phyloP scores from a whole-genome alignment of 1,140 invertebrate genomes.

The Dryas iulia region DNA sequence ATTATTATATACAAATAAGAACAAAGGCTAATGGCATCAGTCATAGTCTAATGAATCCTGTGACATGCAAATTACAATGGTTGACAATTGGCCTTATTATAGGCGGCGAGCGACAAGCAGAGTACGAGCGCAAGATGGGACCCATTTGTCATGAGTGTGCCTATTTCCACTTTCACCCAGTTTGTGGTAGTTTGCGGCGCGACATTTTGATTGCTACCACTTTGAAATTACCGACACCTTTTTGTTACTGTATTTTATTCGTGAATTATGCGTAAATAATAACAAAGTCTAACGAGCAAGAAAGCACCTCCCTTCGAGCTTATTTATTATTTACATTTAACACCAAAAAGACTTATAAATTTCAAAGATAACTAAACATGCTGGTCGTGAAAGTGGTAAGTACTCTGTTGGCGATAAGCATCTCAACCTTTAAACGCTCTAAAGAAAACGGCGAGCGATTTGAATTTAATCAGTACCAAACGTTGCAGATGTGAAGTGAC shows the following conservation, averaged over 20 bases:
- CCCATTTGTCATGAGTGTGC: slow-evolving; percentile 67
- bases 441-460: slow-evolving; percentile 45
- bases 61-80: slow-evolving; percentile 64
- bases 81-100: slow-evolving; percentile 58
- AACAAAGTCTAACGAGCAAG: slow-evolving; percentile 6
- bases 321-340: slow-evolving; percentile 50
- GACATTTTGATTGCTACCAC: slow-evolving; percentile 60
- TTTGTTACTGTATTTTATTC: slow-evolving; percentile 23
- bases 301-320: background rate
- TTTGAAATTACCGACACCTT: slow-evolving; percentile 45
- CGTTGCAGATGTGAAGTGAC: slow-evolving; percentile 67
- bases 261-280: slow-evolving; percentile 15
- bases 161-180: slow-evolving; percentile 73
- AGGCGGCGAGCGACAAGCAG: slow-evolving; percentile 31
- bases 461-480: slow-evolving; percentile 62
- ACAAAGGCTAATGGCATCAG: slow-evolving; percentile 19
- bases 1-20: slow-evolving; percentile 15
- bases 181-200: slow-evolving; percentile 56
- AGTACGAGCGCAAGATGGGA: slow-evolving; percentile 44
- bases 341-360: slow-evolving; percentile 33
- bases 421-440: slow-evolving; percentile 48
- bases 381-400: slow-evolving; percentile 44
- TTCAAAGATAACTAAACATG: slow-evolving; percentile 41
- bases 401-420: slow-evolving; percentile 43
- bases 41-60: slow-evolving; percentile 22